Conservation (phyloP, 2,797 vertebrate genomes). For the Malacoctenus gilli region DNA sequence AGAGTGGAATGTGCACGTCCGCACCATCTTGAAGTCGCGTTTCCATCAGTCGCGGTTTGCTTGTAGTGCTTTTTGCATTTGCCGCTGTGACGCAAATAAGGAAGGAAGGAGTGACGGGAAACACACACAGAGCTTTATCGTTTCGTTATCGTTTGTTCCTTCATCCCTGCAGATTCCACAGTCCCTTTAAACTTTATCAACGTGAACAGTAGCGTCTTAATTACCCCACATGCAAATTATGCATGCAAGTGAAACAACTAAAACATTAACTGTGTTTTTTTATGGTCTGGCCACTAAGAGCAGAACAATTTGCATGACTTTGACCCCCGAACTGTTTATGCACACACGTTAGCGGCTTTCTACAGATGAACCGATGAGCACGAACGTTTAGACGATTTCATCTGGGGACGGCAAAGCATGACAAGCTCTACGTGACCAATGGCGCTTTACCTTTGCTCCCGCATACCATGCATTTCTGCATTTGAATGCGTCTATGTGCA, state of each 20-base stretch:
- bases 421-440: slow-evolving; percentile 19
- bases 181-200: slow-evolving; percentile 41
- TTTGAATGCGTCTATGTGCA: background rate
- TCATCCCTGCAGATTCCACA: background rate
- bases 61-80: too few relatives aligned
- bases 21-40: too few relatives aligned
- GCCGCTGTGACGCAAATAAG: too few relatives aligned
- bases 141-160: too few relatives aligned
- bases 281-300: background rate
- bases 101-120: too few relatives aligned
- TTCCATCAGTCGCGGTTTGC: too few relatives aligned
- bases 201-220: slow-evolving; percentile 10
- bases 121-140: too few relatives aligned
- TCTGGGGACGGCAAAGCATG: slow-evolving; percentile 26
- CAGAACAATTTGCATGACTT: slow-evolving; percentile 9
- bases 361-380: slow-evolving; percentile 19
- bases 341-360: slow-evolving; percentile 28
- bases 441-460: slow-evolving; percentile 2
- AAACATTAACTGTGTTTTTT: too few relatives aligned
- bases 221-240: slow-evolving; percentile 26
- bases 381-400: slow-evolving; percentile 36
- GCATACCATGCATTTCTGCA: background rate
- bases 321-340: slow-evolving; percentile 37
- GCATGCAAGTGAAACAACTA: slow-evolving; percentile 9
- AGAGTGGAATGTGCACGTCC: too few relatives aligned